Evolutionary conservation across 2,113 vertebrate species (phyloP), one percentile per base, ranked within the genome.

Genomic region (Cisticola juncidis): DNA sequence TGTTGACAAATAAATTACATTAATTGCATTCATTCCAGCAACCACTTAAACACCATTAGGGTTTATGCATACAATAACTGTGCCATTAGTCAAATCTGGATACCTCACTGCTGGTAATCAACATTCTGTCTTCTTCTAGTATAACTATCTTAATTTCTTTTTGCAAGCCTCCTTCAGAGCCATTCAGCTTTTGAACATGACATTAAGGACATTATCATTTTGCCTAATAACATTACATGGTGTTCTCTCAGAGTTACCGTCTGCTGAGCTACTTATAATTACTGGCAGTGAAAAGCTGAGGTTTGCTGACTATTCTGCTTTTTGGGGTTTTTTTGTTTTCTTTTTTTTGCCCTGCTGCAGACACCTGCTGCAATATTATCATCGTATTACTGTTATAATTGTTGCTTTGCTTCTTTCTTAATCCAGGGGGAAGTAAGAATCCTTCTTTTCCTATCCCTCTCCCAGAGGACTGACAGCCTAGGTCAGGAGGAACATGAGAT

Each of bases 11-110:
- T 89, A 96, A 94, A 95, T 92, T 87, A 95, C 57, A 82, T 91
- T 95, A 97, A 97, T 96, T 96, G 78, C 89, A 81, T 89, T 89
- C 65, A 89, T 95, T 95, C 93, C 85, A 96, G 70, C 89, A 95
- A 79, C 84, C 91, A 95, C 93, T 97, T 94, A 94, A 95, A 89
- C 86, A 95, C 93, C 89, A 91, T 95, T 93, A 97, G 44, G n/a
- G 91, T 35, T 94, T 88, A 70, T 91, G 87, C 84, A 95, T 93
- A 94, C 95, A 97, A 92, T 91, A 96, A 85, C 87, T 87, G 64
- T 88, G 90, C 71, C 79, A 86, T 96, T 96, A 96, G 93, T 95
- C 91, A 95, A 91, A 91, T 95, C 81, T 72, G 68, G 74, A 70
- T 96, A 95, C 88, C 92, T 91, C 47, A 0, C 72, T 92, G 86